Evolutionary conservation across 92 coral and sea anemone genomes (phyloP).

Genomic region (Epizoanthus scotinus): DNA sequence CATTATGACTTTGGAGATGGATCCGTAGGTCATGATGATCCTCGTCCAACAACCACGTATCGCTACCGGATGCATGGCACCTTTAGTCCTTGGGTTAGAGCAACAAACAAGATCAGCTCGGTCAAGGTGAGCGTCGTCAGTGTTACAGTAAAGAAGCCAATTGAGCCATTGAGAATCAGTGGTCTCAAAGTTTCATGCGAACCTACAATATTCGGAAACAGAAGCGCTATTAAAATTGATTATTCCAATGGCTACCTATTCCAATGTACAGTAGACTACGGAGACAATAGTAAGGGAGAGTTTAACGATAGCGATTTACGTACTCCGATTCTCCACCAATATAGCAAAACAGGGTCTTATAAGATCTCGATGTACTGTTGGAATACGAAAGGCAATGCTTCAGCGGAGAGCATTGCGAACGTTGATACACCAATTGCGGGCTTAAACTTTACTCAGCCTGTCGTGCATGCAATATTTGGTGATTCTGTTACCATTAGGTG

Average conservation of each 20-base stretch:
- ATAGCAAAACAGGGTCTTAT: conserved; percentile 49
- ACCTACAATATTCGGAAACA: conserved; percentile 60
- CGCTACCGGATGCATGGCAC: conserved; percentile 44
- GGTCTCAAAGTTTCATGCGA: conserved; percentile 60
- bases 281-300: conserved; percentile 32
- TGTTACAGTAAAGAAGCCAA: conserved; percentile 24
- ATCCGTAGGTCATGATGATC: conserved; percentile 8
- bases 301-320: conserved; percentile 48
- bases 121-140: not conserved
- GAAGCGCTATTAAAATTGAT: conserved; percentile 50
- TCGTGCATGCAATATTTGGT: conserved; percentile 44
- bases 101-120: conserved; percentile 55
- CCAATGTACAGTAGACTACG: conserved; percentile 59
- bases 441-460: conserved; percentile 42
- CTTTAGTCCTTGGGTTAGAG: conserved; percentile 54
- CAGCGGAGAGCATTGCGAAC: conserved; percentile 35
- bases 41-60: conserved; percentile 32
- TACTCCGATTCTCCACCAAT: conserved; percentile 51
- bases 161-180: conserved; percentile 49
- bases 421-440: conserved; percentile 70
- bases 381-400: conserved; percentile 37
- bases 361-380: conserved; percentile 46
- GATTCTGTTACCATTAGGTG: conserved; percentile 45
- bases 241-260: conserved; percentile 65
- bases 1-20: conserved; percentile 71